Base-by-base conservation (phyloP, 2,113 vertebrate species). In the Pedetes capensis region DNA sequence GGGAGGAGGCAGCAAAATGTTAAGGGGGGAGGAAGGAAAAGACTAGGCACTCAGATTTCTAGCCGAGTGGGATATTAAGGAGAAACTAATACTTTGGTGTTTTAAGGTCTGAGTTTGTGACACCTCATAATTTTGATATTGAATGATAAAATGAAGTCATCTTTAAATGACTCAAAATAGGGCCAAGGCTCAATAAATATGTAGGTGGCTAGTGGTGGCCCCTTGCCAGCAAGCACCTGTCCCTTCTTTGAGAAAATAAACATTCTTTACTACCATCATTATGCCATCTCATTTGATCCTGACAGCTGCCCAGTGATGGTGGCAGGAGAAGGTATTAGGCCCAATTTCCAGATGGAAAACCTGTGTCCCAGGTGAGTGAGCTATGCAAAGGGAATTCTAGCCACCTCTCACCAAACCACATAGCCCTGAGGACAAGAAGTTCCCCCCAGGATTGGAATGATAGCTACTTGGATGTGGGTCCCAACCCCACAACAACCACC, bases 21-120 rank as follows among this genome's bases (percentile, higher is more conserved):
- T 16, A 57, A 89, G 63, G 25, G 25, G 34, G 11, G 17, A 32
- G 25, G 10, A 49, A 69, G 61, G 87, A 87, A 81, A 27, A 47
- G 37, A 44, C 47, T 6, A 37, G 95, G 93, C 93, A 86, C 80
- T 97, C 96, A 93, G 86, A 94, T 97, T 96, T 87, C 96, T 93
- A 93, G 95, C 51, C 57, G n/a, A 97, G 97, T 25, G 93, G 94
- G 79, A 89, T 97, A 85, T 91, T 80, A 96, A 97, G 42, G 96
- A 97, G 89, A 96, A 97, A 98, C 96, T 76, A 87, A 84, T 95
- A 96, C 95, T 95, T 75, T 84, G 86, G 9, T 55, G 32, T 12
- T 96, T n/a, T 90, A 89, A 89, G 34, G 57, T 94, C 82, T 51
- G 88, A 68, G 61, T 95, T 95, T 97, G 96, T 69, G 80, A 96